Evolutionary conservation across 2,888 invertebrate species (phyloP), one percentile per base, ranked within the genome.

Genomic region (Ellobium chinense): DNA sequence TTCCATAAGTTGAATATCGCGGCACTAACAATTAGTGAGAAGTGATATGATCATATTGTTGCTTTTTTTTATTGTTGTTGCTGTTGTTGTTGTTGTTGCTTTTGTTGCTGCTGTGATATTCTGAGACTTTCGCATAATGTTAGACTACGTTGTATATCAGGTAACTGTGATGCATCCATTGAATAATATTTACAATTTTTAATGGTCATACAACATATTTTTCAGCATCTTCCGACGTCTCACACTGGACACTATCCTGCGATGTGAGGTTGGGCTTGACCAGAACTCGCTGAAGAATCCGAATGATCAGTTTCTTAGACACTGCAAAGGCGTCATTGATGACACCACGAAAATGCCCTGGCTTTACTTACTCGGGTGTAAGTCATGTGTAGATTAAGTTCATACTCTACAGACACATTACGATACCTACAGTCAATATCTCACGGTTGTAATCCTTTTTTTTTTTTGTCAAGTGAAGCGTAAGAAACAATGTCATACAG

Each of bases 211-310:
- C n/a, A n/a, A n/a, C n/a, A n/a, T n/a, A n/a, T n/a, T n/a, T n/a
- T 65, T 18, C 86, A 92, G 92, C 36, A 75, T 92, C 1, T 93
- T 93, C 81, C 93, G 94, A 87, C 92, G 93, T 1, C 88, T 94
- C 31, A 94, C 94, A 0, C 91, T 94, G 82, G 94, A 94, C 81
- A 93, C 94, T 1, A 94, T 94, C 75, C 92, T 93, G 12, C 91
- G 93, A 31, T 93, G 94, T 85, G 94, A 94, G 0, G 89, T 94
- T 70, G 94, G 93, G 4, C 91, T 94, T 87, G 88, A 92, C 65
- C 90, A 92, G 0, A 88, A 93, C 69, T 92, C 93, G 29, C 91
- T 94, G 78, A 85, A 87, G 21, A 87, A 93, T 80, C 89, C 91
- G 2, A 85, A 92, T 12, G 93, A 94, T 82, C 86, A 86, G 21